Base-by-base conservation (phyloP, 2,888 invertebrate genomes). In the Dione juno region DNA sequence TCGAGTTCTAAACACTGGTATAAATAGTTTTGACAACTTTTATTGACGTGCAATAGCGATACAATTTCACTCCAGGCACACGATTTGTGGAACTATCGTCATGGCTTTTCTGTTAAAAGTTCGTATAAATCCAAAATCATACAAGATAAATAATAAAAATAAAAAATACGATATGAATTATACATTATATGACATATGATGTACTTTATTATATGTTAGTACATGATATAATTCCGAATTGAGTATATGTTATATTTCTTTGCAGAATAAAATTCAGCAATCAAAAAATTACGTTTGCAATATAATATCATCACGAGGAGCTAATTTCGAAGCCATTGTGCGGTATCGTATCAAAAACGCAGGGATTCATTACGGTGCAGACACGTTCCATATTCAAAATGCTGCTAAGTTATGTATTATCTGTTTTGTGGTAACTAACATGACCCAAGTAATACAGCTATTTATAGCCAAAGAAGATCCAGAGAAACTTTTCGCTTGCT, bases 401-500 rank as follows among this genome's bases (percentile, higher is more conserved):
- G 21, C 77, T 0, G 82, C 82, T 0, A 79, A 77, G 45, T 21
- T 83, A 2, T 77, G 80, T 1, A 82, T 80, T 1, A 58, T 80
- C 35, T 83, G 83, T 71, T 86, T 83, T 64, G 19, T 86, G 1
- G 21, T 74, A 5, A 81, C 80, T 2, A 84, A 78, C 41, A 16
- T 82, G 1, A 76, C 82, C 9, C 89, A 88, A 78, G 28, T 83
- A 0, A 79, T 85, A 41, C 82, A 77, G 11, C 48, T 90, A 3
- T 67, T 82, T 48, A 74, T 77, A 41, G 81, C 82, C 2, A 82
- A 73, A 57, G 77, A 80, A n/a, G 82, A 90, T 54, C 73, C 78
- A 0, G 80, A 83, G 13, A 81, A 77, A 35, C 74, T 88, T 0
- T 87, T 90, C 63, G 85, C 88, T 79, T 86, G 87, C 71, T 84